A percentile compares a stretch with the other conserved stretches of the same genome.
Evolutionary conservation across 2,888 invertebrate species (phyloP).

Genomic region (Branchipolynoe longqiensis): DNA sequence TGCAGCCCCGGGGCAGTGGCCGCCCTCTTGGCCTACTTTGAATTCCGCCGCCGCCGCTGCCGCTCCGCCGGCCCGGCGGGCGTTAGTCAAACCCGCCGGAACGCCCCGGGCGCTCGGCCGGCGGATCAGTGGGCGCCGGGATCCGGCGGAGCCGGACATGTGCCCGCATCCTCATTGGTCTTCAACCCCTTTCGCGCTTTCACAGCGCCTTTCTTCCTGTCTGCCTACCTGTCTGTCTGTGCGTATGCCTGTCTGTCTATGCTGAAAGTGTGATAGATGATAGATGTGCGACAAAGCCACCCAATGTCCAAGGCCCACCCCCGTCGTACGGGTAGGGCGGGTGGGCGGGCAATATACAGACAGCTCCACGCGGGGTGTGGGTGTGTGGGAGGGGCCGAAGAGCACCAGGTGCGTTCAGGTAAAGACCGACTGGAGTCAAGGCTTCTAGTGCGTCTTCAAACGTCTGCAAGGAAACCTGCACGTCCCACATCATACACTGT

Average conservation of each 20-base stretch:
- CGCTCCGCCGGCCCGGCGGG: background rate
- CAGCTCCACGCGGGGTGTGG: too few species aligned
- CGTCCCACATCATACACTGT: background rate
- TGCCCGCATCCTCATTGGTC: background rate
- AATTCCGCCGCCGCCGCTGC: background rate
- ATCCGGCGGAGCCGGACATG: background rate
- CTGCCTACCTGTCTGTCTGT: too few species aligned
- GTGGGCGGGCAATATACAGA: too few species aligned
- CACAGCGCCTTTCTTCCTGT: too few species aligned
- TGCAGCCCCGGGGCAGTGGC: constrained; percentile 27
- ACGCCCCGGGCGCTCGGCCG: background rate
- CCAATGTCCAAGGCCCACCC: too few species aligned
- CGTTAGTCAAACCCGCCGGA: too few species aligned
- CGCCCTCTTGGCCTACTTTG: constrained; percentile 10
- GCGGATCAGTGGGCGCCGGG: background rate
- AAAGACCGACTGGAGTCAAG: constrained; percentile 17
- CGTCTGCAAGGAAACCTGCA: background rate
- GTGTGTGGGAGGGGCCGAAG: background rate
- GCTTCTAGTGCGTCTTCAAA: constrained; percentile 20
- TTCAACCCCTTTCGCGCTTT: too few species aligned
- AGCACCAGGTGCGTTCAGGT: constrained; percentile 28
- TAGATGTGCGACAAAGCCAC: too few species aligned
- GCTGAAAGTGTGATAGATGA: too few species aligned
- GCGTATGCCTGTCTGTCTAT: too few species aligned
- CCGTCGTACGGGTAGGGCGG: too few species aligned